A percentile compares a stretch with the other conserved stretches of the same genome.
phyloP scores from a whole-genome alignment of 2,113 vertebrate species.

The Poeciliopsis prolifica region DNA sequence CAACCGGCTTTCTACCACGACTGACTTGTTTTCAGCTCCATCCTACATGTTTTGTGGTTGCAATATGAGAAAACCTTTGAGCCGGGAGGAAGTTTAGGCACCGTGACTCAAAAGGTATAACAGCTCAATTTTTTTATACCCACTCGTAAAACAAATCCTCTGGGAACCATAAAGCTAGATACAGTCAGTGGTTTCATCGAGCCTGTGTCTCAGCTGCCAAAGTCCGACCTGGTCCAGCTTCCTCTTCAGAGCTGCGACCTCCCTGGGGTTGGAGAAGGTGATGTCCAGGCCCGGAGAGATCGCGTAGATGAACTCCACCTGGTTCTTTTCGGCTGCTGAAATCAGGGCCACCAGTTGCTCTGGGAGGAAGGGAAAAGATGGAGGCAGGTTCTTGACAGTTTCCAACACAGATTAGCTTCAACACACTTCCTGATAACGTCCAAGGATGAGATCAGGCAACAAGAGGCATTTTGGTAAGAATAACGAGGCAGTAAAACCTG shows the following conservation, averaged over 20 bases:
- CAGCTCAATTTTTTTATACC: slow-evolving; percentile 7
- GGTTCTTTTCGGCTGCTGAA: slow-evolving; percentile 87
- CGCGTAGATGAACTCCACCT: slow-evolving; percentile 95
- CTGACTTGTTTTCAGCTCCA: too few species aligned
- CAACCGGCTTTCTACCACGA: too few species aligned
- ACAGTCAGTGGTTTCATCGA: slow-evolving; percentile 13
- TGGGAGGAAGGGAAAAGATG: slow-evolving; percentile 48
- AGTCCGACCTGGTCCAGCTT: slow-evolving; percentile 85
- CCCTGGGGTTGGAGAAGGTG: slow-evolving; percentile 97
- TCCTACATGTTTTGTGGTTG: too few species aligned
- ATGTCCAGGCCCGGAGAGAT: slow-evolving; percentile 97
- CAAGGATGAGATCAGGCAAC: neutral
- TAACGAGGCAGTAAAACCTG: neutral
- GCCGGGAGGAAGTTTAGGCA: too few species aligned
- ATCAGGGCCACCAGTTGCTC: slow-evolving; percentile 93
- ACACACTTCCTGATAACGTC: neutral
- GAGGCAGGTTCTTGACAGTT: neutral
- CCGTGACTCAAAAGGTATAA: neutral
- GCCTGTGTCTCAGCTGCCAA: neutral
- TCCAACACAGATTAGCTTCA: too few species aligned
- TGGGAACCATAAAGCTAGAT: slow-evolving; percentile 30
- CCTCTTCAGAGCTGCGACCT: slow-evolving; percentile 89
- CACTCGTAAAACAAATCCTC: neutral
- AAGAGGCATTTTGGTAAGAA: neutral
- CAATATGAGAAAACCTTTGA: neutral